These are phyloP conservation scores for Aleiodes sp. DNA, from an alignment of 1,140 invertebrate species.

Conservation along the genomic window DNA sequence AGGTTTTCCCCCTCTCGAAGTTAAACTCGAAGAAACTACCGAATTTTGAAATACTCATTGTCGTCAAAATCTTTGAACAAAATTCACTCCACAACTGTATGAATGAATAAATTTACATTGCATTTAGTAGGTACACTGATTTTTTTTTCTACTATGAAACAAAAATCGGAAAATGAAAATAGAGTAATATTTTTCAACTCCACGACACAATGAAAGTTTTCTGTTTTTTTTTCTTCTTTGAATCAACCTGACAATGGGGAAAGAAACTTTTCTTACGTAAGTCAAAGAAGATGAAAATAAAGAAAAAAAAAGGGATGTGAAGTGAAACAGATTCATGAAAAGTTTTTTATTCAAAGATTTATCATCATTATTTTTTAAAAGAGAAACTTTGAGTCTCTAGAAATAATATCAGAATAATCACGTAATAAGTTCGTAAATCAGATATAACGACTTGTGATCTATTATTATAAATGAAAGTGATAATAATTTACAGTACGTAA, in stretches of 20 bases:
- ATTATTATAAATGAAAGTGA: background rate
- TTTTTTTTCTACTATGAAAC: background rate
- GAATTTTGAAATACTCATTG: background rate
- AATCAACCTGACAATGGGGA: background rate
- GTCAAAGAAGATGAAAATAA: background rate
- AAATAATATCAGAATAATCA: background rate
- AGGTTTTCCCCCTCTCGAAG: no score
- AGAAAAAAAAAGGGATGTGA: background rate
- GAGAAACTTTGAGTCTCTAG: background rate
- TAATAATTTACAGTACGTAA: slow-evolving; percentile 1
- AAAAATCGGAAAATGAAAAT: background rate
- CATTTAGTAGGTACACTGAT: background rate
- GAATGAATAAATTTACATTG: slow-evolving; percentile 37
- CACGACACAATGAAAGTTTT: no score
- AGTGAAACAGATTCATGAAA: background rate
- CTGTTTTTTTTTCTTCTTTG: background rate
- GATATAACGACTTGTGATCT: background rate
- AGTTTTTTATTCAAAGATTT: background rate
- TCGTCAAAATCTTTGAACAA: slow-evolving; percentile 3
- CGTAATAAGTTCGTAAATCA: background rate
- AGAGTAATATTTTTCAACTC: background rate
- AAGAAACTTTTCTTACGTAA: background rate
- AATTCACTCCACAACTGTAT: slow-evolving; percentile 16
- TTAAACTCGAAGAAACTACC: slow-evolving; percentile 14
- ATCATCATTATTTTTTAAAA: background rate